phyloP scores from a whole-genome alignment of 2,888 invertebrate genomes.

The Drosophila picticornis region DNA sequence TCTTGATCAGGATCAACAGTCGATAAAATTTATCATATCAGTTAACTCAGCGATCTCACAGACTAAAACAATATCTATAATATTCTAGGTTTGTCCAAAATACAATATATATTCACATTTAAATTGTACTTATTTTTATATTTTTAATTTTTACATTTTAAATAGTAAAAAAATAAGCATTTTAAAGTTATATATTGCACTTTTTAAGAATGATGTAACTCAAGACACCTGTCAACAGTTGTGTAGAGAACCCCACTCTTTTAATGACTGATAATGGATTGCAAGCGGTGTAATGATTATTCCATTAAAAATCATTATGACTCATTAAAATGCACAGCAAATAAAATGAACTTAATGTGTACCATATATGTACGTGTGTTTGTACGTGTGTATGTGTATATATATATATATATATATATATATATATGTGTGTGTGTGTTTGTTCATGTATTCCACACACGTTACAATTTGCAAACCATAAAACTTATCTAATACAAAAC shows the following conservation, averaged over 20 bases:
- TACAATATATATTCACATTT: too few species aligned
- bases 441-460: background rate
- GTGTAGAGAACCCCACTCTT: background rate
- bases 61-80: background rate
- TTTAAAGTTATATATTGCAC: background rate
- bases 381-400: background rate
- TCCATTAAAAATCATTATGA: conserved; percentile 29
- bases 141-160: background rate
- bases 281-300: conserved; percentile 3
- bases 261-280: conserved; percentile 16
- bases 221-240: background rate
- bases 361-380: background rate
- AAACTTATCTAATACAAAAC: conserved; percentile 26
- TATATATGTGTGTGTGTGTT: background rate
- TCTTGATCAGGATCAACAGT: background rate
- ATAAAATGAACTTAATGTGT: conserved; percentile 13
- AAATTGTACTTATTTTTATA: background rate
- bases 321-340: conserved; percentile 17
- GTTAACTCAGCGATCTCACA: background rate
- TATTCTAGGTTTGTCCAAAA: background rate
- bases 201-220: background rate
- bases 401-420: background rate
- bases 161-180: background rate
- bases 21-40: background rate
- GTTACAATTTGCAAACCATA: conserved; percentile 21